phyloP scores from a whole-genome alignment of 2,797 vertebrate genomes.

The Enoplosus armatus region DNA sequence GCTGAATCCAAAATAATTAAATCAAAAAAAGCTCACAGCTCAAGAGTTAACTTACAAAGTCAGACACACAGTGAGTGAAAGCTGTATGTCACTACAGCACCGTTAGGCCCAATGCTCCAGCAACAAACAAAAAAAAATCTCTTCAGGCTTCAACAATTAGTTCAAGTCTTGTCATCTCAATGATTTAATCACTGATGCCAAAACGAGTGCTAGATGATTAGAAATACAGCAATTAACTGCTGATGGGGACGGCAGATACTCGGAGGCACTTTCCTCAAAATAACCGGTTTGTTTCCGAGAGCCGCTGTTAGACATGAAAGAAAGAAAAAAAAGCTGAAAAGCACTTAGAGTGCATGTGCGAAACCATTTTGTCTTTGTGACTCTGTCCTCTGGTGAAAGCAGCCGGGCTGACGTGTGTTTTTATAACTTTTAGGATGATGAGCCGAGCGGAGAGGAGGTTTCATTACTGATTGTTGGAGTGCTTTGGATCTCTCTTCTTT shows the following conservation, averaged over 20 bases:
- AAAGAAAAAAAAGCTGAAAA: slow-evolving; percentile 10
- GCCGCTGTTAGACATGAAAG: background rate
- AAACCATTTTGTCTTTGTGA: slow-evolving; percentile 9
- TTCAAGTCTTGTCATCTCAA: slow-evolving; percentile 30
- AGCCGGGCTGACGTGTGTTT: background rate
- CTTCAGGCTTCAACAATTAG: slow-evolving; percentile 14
- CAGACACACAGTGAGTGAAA: slow-evolving; percentile 2
- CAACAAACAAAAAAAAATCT: background rate
- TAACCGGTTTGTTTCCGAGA: slow-evolving; percentile 20
- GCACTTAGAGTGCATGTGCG: background rate
- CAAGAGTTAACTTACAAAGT: too few relatives aligned
- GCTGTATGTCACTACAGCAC: background rate
- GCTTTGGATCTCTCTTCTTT: background rate
- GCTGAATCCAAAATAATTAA: too few relatives aligned
- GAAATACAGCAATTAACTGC: slow-evolving; percentile 44
- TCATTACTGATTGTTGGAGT: slow-evolving; percentile 12
- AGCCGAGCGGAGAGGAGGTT: slow-evolving; percentile 5
- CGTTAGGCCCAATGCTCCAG: background rate
- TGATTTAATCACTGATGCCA: slow-evolving; percentile 38
- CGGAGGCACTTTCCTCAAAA: slow-evolving; percentile 23
- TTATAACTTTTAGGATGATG: slow-evolving; percentile 21
- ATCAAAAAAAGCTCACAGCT: rapidly evolving
- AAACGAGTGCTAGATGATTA: slow-evolving; percentile 23
- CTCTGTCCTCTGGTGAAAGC: background rate
- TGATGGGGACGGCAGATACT: slow-evolving; percentile 30